Percentiles rank a stretch among this genome's conserved stretches.
These are phyloP conservation scores for Muntiacus muntjak DNA, from an alignment of 2,113 vertebrate species.

Conservation along the genomic window DNA sequence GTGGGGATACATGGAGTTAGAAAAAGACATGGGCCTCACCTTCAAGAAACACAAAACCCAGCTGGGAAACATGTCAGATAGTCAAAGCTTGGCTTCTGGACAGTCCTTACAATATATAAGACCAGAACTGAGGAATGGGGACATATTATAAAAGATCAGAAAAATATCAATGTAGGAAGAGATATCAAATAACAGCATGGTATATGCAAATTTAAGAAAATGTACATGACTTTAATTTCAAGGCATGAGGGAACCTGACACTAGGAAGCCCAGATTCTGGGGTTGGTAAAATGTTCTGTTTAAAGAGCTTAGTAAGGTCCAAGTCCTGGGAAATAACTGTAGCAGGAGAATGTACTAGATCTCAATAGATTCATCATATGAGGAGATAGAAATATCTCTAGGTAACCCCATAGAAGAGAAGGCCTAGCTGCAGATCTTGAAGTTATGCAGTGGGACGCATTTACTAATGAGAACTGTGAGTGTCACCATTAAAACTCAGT, in stretches of 20 bases:
- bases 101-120: background rate
- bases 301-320: background rate
- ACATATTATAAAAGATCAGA: background rate
- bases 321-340: background rate
- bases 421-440: too few relatives aligned
- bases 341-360: background rate
- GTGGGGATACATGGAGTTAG: background rate
- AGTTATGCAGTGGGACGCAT: background rate
- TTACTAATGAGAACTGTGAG: background rate
- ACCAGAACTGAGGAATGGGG: background rate
- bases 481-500: background rate
- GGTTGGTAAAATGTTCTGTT: background rate
- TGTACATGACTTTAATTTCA: background rate
- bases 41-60: background rate
- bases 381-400: background rate
- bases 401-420: background rate
- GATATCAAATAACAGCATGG: background rate
- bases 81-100: background rate
- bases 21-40: background rate
- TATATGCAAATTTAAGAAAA: background rate
- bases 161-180: background rate
- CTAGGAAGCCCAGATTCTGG: background rate
- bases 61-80: background rate
- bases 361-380: background rate
- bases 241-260: background rate